Evolutionary conservation across 2,113 vertebrate genomes (phyloP), one percentile per base, ranked within the genome.

Genomic region (Tricholaema leucomelas): DNA sequence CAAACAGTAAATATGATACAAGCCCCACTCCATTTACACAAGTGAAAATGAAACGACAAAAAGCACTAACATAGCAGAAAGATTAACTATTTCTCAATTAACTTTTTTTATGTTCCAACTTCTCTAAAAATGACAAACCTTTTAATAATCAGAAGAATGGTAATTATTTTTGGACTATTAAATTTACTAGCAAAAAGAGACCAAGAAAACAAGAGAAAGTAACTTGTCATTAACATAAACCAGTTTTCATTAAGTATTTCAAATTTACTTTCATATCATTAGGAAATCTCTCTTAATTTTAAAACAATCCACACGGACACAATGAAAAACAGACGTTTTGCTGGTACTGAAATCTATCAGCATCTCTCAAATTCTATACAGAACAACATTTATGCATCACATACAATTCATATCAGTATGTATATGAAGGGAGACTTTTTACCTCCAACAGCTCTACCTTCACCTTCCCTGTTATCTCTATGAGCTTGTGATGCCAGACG

Each of bases 401-500:
- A 0, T 48, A 40, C 33, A 30, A 18, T 2, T 3, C 16, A 16
- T 38, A 66, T 14, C 20, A 74, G 71, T 25, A 69, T 8, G 67
- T 8, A 50, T 8, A 85, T 12, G 21, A 94, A 56, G n/a, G n/a
- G n/a, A n/a, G 33, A 75, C 48, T 30, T 6, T 35, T 92, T 97
- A 97, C 97, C 96, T 97, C 95, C 91, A 80, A 52, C 76, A 72
- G 80, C 96, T 95, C 97, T 97, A 18, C 97, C 95, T 90, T 95
- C 98, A 66, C 96, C 82, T 87, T 97, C 98, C 72, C 93, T 96
- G 81, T 95, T 97, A 92, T 98, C 97, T 15, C 96, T 66, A 46
- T 86, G 95, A 72, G 98, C 96, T 77, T 98, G 98, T 12, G 98
- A 98, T 9, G 98, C 98, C 76, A 98, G 94, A 6, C 97, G 97